Evolutionary conservation across 1,140 invertebrate species (phyloP).

Genomic region (Choristoneura fumiferana): DNA sequence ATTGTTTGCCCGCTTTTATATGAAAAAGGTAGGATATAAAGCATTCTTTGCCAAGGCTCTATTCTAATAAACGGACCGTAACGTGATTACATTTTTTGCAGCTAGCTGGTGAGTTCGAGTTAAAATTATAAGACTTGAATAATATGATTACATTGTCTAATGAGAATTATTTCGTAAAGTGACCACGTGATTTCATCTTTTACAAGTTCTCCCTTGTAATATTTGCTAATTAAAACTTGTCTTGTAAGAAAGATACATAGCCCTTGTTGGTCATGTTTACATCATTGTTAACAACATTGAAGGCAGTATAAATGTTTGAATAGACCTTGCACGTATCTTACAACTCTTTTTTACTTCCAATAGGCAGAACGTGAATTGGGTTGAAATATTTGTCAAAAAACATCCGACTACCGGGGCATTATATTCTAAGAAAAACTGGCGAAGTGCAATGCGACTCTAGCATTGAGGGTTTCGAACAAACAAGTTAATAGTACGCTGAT

Average conservation of each 20-base stretch:
- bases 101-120: neutral
- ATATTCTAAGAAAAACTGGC: too few relatives aligned
- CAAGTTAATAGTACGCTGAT: too few relatives aligned
- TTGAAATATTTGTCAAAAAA: neutral
- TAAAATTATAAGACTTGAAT: slow-evolving; percentile 5
- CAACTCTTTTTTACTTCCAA: slow-evolving; percentile 5
- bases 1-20: slow-evolving; percentile 36
- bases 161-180: slow-evolving; percentile 15
- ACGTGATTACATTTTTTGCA: slow-evolving; percentile 24
- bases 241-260: neutral
- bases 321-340: slow-evolving; percentile 8
- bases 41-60: slow-evolving; percentile 31
- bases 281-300: neutral
- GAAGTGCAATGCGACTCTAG: too few relatives aligned
- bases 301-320: neutral
- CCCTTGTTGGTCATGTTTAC: neutral
- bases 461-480: too few relatives aligned
- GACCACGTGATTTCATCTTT: neutral
- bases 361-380: slow-evolving; percentile 12
- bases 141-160: slow-evolving; percentile 4
- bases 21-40: slow-evolving; percentile 31
- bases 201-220: neutral
- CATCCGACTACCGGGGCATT: too few relatives aligned
- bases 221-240: slow-evolving; percentile 6
- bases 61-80: slow-evolving; percentile 35